These are phyloP conservation scores for Antheraea assamensis DNA, from an alignment of 2,888 invertebrate genomes.

Conservation along the genomic window DNA sequence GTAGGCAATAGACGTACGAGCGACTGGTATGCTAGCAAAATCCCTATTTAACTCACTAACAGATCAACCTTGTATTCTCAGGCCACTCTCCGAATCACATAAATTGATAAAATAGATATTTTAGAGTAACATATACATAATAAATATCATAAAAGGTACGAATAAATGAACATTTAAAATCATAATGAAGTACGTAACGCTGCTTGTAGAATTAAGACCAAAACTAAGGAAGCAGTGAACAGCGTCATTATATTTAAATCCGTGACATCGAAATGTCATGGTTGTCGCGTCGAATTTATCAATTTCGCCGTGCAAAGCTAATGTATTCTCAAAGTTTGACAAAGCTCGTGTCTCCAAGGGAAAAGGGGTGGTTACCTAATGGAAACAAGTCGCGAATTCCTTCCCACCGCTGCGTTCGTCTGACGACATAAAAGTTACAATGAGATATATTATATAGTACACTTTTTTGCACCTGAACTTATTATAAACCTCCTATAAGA, in stretches of 20 bases:
- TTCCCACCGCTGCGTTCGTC: slow-evolving; percentile 53
- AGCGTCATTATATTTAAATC: slow-evolving; percentile 19
- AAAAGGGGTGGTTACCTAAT: slow-evolving; percentile 58
- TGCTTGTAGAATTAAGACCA: not conserved
- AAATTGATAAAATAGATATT: too few relatives aligned
- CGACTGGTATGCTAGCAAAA: too few relatives aligned
- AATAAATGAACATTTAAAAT: not conserved
- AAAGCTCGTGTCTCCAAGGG: slow-evolving; percentile 66
- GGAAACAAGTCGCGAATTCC: slow-evolving; percentile 67
- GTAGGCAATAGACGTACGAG: too few relatives aligned
- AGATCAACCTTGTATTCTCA: too few relatives aligned
- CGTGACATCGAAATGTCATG: slow-evolving; percentile 30
- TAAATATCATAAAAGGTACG: not conserved
- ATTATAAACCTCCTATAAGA: not conserved
- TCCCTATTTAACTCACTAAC: too few relatives aligned
- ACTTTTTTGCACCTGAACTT: not conserved
- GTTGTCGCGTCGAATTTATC: slow-evolving; percentile 67
- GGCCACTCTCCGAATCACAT: too few relatives aligned
- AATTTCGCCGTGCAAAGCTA: slow-evolving; percentile 67
- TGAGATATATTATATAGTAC: not conserved
- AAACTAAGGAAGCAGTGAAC: slow-evolving; percentile 12
- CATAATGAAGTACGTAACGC: not conserved
- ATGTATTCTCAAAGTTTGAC: slow-evolving; percentile 74
- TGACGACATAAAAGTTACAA: slow-evolving; percentile 15
- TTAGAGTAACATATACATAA: too few relatives aligned